Conservation (phyloP, 2,113 vertebrate species). For the Tamias sibiricus region DNA sequence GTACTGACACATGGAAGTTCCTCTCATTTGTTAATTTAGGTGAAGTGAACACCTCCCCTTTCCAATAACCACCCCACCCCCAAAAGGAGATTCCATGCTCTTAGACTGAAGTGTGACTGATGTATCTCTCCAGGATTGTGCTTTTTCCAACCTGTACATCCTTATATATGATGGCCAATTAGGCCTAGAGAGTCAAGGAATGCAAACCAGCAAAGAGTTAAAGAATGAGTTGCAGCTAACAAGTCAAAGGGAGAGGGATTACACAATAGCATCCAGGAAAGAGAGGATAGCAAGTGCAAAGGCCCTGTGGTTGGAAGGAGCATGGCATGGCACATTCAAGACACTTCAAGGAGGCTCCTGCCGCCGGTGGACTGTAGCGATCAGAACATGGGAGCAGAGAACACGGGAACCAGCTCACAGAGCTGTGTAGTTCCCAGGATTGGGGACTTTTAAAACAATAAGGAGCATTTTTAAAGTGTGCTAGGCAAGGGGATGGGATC, state of each 20-base stretch:
- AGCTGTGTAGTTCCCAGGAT: background rate
- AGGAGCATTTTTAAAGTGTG: background rate
- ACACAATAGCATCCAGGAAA: background rate
- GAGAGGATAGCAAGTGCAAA: background rate
- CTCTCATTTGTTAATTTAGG: background rate
- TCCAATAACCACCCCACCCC: background rate
- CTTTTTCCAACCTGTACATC: background rate
- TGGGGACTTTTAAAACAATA: background rate
- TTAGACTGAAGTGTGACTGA: background rate
- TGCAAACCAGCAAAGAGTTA: background rate
- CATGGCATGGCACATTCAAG: background rate
- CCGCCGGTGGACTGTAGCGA: background rate
- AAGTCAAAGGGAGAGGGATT: background rate
- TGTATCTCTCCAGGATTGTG: background rate
- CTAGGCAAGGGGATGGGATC: background rate
- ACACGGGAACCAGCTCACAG: background rate
- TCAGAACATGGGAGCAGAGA: background rate
- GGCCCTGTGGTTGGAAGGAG: background rate
- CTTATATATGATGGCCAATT: background rate
- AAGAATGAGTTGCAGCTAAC: background rate
- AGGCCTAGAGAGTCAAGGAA: background rate
- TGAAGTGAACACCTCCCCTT: no score
- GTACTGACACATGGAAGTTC: background rate
- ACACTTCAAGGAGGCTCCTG: no score
- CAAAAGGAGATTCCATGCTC: background rate